Base-by-base conservation (phyloP, 2,888 invertebrate species). In the Actias luna region DNA sequence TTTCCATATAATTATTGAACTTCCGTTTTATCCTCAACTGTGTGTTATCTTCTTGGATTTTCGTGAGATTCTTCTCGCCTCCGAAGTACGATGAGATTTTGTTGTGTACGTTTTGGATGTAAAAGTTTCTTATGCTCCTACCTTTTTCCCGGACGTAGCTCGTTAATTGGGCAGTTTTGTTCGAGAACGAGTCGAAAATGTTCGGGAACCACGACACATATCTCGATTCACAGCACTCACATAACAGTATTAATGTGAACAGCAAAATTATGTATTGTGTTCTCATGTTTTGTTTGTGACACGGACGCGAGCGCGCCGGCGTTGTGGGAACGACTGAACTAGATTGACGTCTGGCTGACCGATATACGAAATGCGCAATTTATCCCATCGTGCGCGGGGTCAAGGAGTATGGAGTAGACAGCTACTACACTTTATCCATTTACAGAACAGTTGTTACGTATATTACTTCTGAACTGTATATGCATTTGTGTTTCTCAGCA, bases 71-170 rank as follows among this genome's bases (percentile, higher is more conserved):
- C 5, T 68, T 64, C 58, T 71, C 71, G 0, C 69, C 58, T 1
- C 77, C 77, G 7, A 90, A 76, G 69, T 85, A 89, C 14, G 82
- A 76, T 1, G 78, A 78, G 42, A 92, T 75, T 78, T 80, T 88
- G 31, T 78, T 83, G n/a, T 77, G 76, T 22, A 90, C 80, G 68
- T 84, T 88, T 33, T 84, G 78, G 1, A 84, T 75, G 69, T 89
- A 90, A 63, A 79, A 85, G 57, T 80, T 70, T 71, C 79, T 85
- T 1, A 92, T 46, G 60, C 73, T 81, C 4, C 81, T 79, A 46
- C 89, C 85, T 67, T 82, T 88, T 68, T 88, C 79, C 58, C 78
- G 77, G 2, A 91, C 85, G 61, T 85, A 91, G 65, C 82, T 80
- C 5, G 80, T 83, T 33, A 91, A 64, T 65, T 85, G 77, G 0